A percentile compares a stretch with the other conserved stretches of the same genome.
phyloP scores from a whole-genome alignment of 2,113 vertebrate genomes.

The Silurus asotus region DNA sequence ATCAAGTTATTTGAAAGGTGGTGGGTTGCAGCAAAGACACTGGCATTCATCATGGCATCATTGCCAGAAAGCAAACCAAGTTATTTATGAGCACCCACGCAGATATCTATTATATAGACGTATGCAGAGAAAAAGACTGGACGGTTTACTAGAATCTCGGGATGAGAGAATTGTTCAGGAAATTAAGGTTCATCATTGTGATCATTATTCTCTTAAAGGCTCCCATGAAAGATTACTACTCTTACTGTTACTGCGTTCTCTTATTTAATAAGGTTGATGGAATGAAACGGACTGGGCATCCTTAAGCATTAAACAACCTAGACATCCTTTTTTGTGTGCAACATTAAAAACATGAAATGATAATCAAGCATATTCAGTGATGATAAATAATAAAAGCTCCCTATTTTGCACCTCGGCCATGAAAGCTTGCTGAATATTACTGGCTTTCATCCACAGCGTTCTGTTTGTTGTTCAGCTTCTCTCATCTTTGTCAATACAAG shows the following conservation, averaged over 20 bases:
- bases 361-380: slow-evolving; percentile 47
- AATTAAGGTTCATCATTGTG: background rate
- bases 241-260: background rate
- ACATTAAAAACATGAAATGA: slow-evolving; percentile 48
- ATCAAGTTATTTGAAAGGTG: slow-evolving; percentile 22
- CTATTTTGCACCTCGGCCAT: slow-evolving; percentile 49
- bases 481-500: slow-evolving; percentile 68
- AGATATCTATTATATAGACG: background rate
- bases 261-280: slow-evolving; percentile 25
- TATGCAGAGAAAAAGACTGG: background rate
- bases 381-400: slow-evolving; percentile 55
- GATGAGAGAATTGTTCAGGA: background rate
- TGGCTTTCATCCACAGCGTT: slow-evolving; percentile 41
- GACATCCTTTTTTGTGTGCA: slow-evolving; percentile 23
- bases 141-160: background rate
- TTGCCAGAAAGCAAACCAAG: slow-evolving; percentile 24
- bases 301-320: slow-evolving; percentile 35
- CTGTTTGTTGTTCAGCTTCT: slow-evolving; percentile 57
- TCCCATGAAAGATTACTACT: background rate
- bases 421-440: slow-evolving; percentile 33
- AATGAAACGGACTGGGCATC: slow-evolving; percentile 23
- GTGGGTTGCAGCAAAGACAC: slow-evolving; percentile 3
- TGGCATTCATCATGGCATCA: slow-evolving; percentile 31
- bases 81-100: slow-evolving; percentile 28
- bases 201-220: background rate